Conservation (phyloP, 2,888 invertebrate genomes). For the Aleiodes testaceus region DNA sequence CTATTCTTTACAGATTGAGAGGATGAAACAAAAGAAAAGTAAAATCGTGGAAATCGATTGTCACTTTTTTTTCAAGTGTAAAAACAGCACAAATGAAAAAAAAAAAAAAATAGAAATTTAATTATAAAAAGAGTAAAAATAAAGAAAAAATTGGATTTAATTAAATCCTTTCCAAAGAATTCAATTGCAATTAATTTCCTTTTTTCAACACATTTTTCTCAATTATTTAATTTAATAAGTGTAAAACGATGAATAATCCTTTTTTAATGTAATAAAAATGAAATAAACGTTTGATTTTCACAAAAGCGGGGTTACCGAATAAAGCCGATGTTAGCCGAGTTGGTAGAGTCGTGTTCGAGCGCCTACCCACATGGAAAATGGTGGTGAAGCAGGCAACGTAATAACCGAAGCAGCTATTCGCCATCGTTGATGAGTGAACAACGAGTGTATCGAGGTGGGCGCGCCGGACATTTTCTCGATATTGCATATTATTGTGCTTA, state of each 20-base stretch:
- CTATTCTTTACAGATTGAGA: neutral
- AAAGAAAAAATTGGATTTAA: neutral
- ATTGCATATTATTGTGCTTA: slow-evolving; percentile 59
- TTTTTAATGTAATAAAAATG: too few species aligned
- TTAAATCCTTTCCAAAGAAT: neutral
- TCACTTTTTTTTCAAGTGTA: neutral
- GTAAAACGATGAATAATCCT: too few species aligned
- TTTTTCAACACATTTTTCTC: too few species aligned
- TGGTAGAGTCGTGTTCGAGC: slow-evolving; percentile 47
- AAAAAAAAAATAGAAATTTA: neutral
- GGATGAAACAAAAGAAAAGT: neutral
- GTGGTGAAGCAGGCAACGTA: slow-evolving; percentile 61
- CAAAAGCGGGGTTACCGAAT: slow-evolving; percentile 43
- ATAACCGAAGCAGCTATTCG: slow-evolving; percentile 65
- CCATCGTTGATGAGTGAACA: slow-evolving; percentile 66
- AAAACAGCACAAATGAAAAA: neutral
- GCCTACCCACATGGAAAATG: slow-evolving; percentile 66
- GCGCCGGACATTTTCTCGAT: slow-evolving; percentile 50
- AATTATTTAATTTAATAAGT: too few species aligned
- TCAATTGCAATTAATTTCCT: neutral
- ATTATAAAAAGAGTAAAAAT: neutral
- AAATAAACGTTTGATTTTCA: slow-evolving; percentile 23
- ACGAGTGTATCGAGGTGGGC: slow-evolving; percentile 55
- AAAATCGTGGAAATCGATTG: neutral
- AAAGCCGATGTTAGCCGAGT: slow-evolving; percentile 57